These are phyloP conservation scores for Spodoptera exigua DNA, from an alignment of 2,888 invertebrate species.

Conservation along the genomic window DNA sequence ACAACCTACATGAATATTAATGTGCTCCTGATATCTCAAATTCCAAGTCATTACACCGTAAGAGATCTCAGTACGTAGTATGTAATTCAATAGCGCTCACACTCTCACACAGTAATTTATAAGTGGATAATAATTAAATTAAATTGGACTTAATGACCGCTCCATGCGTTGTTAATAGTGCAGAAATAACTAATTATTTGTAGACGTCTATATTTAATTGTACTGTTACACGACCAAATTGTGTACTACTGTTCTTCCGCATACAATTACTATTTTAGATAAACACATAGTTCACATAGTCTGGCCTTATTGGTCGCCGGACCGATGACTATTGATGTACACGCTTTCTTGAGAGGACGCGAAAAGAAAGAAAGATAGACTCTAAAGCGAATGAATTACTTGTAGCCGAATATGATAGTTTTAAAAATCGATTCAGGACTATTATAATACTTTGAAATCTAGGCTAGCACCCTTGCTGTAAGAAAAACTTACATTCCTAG, in stretches of 20 bases:
- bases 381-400: too few relatives aligned
- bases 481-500: not conserved
- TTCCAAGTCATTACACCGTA: conserved; percentile 33
- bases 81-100: conserved; percentile 37
- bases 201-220: conserved; percentile 55
- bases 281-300: conserved; percentile 22
- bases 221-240: conserved; percentile 50
- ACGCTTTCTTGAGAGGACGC: too few relatives aligned
- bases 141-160: conserved; percentile 46
- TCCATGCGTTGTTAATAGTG: conserved; percentile 52
- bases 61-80: conserved; percentile 29
- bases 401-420: too few relatives aligned
- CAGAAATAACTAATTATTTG: conserved; percentile 61
- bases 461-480: too few relatives aligned
- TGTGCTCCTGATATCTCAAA: conserved; percentile 25
- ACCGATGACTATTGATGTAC: not conserved
- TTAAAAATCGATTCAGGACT: too few relatives aligned
- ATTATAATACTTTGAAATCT: too few relatives aligned
- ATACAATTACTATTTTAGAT: conserved; percentile 46
- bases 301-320: not conserved
- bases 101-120: conserved; percentile 23
- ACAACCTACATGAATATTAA: conserved; percentile 40
- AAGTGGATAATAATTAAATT: conserved; percentile 47
- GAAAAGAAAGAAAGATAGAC: too few relatives aligned
- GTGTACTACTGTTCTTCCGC: conserved; percentile 48